Evolutionary conservation across 2,113 vertebrate genomes (phyloP).

Genomic region (Scartelaos histophorus): DNA sequence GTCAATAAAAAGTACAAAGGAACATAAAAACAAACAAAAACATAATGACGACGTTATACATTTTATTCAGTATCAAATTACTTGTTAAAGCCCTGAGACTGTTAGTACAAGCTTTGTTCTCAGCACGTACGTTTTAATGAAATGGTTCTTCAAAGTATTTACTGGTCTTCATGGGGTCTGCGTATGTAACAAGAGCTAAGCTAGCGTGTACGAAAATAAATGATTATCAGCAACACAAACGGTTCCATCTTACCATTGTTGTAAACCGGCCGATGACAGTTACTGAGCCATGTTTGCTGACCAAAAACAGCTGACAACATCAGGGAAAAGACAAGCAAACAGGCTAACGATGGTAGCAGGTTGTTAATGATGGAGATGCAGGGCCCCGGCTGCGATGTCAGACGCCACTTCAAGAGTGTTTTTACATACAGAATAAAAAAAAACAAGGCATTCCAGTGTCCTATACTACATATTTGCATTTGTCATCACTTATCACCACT

Average conservation of each 20-base stretch:
- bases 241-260: constrained; percentile 46
- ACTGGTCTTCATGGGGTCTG: not conserved
- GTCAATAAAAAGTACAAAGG: not conserved
- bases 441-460: not conserved
- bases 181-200: constrained; percentile 13
- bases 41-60: not conserved
- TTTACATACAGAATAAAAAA: not conserved
- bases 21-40: not conserved
- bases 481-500: not conserved
- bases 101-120: not conserved
- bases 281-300: constrained; percentile 41
- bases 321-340: constrained; percentile 16
- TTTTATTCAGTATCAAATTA: not conserved
- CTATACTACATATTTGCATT: constrained; percentile 46
- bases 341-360: constrained; percentile 45
- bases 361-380: constrained; percentile 36
- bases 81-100: not conserved
- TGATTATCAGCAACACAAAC: not conserved
- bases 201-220: not conserved
- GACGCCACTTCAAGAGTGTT: not conserved
- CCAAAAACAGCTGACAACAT: constrained; percentile 36
- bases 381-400: constrained; percentile 54
- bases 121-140: not conserved
- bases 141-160: not conserved
- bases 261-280: constrained; percentile 20